These are phyloP conservation scores for Sebastes elongatus DNA, from an alignment of 2,797 vertebrate species.

Conservation along the genomic window DNA sequence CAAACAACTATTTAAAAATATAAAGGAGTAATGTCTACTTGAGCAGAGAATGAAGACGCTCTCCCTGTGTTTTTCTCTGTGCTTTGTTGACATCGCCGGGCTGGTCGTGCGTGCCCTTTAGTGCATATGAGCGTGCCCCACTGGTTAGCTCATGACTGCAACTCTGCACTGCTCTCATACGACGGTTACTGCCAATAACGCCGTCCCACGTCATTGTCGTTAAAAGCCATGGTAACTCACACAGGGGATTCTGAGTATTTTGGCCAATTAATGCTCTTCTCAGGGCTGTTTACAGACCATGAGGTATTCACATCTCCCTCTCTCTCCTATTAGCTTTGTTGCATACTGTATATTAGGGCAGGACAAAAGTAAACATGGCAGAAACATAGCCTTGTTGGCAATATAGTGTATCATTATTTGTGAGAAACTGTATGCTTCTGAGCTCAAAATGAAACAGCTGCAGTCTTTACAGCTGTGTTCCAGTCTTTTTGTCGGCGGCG, in stretches of 20 bases:
- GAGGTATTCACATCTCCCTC: not conserved
- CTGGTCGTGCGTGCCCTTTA: accelerated
- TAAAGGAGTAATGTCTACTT: no score
- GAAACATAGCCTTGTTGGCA: not conserved
- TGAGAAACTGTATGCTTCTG: not conserved
- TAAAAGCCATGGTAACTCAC: not conserved
- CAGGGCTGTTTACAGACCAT: not conserved
- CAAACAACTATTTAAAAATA: no score
- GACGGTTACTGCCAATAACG: no score
- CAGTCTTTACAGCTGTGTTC: conserved; percentile 1
- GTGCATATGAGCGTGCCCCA: no score
- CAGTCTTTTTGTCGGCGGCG: not conserved
- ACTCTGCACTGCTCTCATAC: no score
- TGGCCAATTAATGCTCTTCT: not conserved
- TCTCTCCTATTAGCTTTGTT: not conserved
- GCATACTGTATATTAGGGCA: not conserved
- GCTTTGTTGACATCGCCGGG: no score
- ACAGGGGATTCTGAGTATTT: not conserved
- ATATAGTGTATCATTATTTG: not conserved
- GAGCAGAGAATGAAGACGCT: accelerated
- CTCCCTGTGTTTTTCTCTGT: no score
- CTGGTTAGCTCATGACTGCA: accelerated
- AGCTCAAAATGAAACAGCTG: not conserved
- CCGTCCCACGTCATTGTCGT: no score
- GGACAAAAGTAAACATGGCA: not conserved